Base-by-base conservation (phyloP, 2,797 vertebrate species). In the Iguana delicatissima region DNA sequence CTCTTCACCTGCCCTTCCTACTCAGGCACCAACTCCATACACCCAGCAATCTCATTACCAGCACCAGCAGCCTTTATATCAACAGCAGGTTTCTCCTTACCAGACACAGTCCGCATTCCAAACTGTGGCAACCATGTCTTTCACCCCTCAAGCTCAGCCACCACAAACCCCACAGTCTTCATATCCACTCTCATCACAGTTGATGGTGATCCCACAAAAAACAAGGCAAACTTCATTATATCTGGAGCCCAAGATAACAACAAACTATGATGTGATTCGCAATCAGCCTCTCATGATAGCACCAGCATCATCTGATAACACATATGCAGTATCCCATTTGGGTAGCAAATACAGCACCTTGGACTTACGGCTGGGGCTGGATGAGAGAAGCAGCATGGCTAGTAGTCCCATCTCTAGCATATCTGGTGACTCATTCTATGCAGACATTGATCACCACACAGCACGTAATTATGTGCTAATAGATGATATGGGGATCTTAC, bases 381-480 rank as follows among this genome's bases (percentile, higher is more conserved):
- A 99, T 2, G 99, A 99, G 94, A 98, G 99, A 94, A 97, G 97
- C 83, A 99, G 98, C 95, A 98, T 99, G 97, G 98, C 98, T 5
- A 99, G 99, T 92, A 99, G 99, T 94, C 99, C 99, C 55, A 99
- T 99, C 98, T 99, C 99, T 76, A 99, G 98, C 95, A 98, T 99
- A 96, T 99, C 99, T 91, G 98, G 99, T 74, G 99, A 99, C 95
- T 99, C 99, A 0, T 99, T 99, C 96, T 99, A 99, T 97, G 98
- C 99, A 90, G 99, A 99, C 94, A 98, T 99, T 91, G 99, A 99
- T 89, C 97, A 99, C 92, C 98, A 99, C 82, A 97, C 98, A 85
- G 91, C 98, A 52, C 98, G 98, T 93, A 99, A 99, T 97, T 99
- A 99, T 91, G 98, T 99, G 85, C 96, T 99, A 82, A 98, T 99